Evolutionary conservation across 2,888 invertebrate genomes (phyloP), one percentile per base, ranked within the genome.

Genomic region (Agriotes lineatus): DNA sequence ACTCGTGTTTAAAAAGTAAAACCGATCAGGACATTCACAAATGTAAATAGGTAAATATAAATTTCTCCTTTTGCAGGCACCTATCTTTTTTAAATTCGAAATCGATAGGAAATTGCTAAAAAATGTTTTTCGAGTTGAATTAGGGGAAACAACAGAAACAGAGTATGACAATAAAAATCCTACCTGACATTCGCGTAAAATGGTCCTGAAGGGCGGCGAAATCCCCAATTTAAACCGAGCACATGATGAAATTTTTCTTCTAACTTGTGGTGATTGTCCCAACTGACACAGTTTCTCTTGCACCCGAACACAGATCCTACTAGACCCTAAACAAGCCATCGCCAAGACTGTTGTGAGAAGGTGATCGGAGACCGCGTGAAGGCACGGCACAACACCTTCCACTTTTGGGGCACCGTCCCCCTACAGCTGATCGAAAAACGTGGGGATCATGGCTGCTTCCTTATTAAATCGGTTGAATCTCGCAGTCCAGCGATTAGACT

Each of bases 261-360:
- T 87, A 86, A 89, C 84, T 81, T 86, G 86, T 79, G 84, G 88
- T 85, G 86, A 89, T 85, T 88, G 89, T 87, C 90, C 89, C 85
- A 91, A 90, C 89, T 91, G 91, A 89, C 92, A 92, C 90, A 92
- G 86, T 89, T 92, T 92, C 88, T 92, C 91, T 84, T 89, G 88
- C 85, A 91, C 90, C 87, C 92, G 91, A 88, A 89, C 90, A 91
- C 92, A 92, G 86, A 92, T 89, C 89, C 92, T 90, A 89, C 91
- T 90, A 87, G 92, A 90, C 88, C 91, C 90, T 89, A 91, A 88
- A 90, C 91, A 91, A 90, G 92, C 92, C 92, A 93, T 93, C 88
- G 90, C 89, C 87, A 89, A 89, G 88, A 91, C 90, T 89, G 89
- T 88, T 90, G 88, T 90, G 89, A 88, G 85, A 85, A 76, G 74